Base-by-base conservation (phyloP, 2,888 invertebrate genomes). In the Campoplex nolae region DNA sequence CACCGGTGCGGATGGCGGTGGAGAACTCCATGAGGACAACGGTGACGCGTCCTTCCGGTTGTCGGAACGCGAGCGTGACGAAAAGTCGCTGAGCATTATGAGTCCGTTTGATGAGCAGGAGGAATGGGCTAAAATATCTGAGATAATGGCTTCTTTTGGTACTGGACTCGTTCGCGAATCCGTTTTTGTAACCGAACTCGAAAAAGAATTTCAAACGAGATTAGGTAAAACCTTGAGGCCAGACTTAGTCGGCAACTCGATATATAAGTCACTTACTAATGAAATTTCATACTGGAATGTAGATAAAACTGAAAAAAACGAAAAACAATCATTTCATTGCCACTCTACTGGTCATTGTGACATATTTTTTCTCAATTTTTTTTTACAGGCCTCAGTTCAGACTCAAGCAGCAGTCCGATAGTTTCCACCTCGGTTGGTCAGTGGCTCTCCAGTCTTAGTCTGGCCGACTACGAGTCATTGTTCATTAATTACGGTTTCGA, bases 41-140 rank as follows among this genome's bases (percentile, higher is more conserved):
- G 95, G 95, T 42, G 93, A 94, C 83, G 90, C 92, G 83, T 88
- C 91, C 83, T 92, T 93, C 88, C 91, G 93, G 87, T 86, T 93
- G 87, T 90, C 92, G 91, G 93, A 95, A 91, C 91, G 92, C 62
- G 94, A 87, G 56, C 92, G 94, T 82, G 93, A 94, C 92, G 94
- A 95, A 89, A 95, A 95, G 85, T 95, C 95, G 42, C 94, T 95
- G 88, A 95, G 96, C 81, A 96, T 98, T 90, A 96, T 98, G 90
- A 98, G 98, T 93, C 98, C 98, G 3, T 98, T 98, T 94, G 98
- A 98, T 95, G 98, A 98, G 93, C 97, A 98, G 95, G 98, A 98
- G 95, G 99, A 99, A 95, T 99, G 99, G 98, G 98, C 98, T 38
- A 98, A 98, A 95, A 98, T 99, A 92, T 98, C 98, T 73, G 98